A percentile compares a stretch with the other conserved stretches of the same genome.
Conservation (phyloP, 2,113 vertebrate genomes). For the Amia ocellicauda region DNA sequence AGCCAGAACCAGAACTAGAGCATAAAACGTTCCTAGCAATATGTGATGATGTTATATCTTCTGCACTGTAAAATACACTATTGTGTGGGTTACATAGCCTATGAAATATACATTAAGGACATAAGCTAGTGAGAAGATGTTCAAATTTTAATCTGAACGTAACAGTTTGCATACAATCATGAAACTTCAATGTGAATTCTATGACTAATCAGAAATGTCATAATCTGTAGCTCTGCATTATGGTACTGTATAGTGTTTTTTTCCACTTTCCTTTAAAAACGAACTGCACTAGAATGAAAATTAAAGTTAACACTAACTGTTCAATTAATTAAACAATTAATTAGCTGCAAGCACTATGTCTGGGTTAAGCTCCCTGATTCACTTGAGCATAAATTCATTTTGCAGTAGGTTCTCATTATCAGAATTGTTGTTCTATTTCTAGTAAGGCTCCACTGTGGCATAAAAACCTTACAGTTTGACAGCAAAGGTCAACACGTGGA, state of each 20-base stretch:
- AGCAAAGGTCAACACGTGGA: neutral
- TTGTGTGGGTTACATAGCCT: neutral
- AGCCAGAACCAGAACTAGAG: too few relatives aligned
- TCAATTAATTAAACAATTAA: too few relatives aligned
- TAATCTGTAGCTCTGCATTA: neutral
- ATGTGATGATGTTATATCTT: too few relatives aligned
- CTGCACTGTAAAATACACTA: too few relatives aligned
- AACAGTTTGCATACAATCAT: conserved; percentile 4
- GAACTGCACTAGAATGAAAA: too few relatives aligned
- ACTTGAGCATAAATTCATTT: neutral
- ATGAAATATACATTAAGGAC: conserved; percentile 33
- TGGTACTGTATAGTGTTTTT: neutral
- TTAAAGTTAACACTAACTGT: too few relatives aligned
- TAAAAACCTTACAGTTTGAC: neutral
- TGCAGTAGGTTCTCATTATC: neutral
- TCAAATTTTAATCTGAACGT: conserved; percentile 24
- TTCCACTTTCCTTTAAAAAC: too few relatives aligned
- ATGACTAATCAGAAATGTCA: conserved; percentile 6
- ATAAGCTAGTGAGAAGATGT: conserved; percentile 33
- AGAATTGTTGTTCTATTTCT: neutral
- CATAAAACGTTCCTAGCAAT: too few relatives aligned
- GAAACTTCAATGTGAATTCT: neutral
- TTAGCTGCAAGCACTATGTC: neutral
- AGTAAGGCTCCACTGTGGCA: neutral
- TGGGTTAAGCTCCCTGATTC: too few relatives aligned